Percentiles rank a stretch among this genome's conserved stretches.
Evolutionary conservation across 2,888 invertebrate genomes (phyloP).

Genomic region (Melanargia galathea): DNA sequence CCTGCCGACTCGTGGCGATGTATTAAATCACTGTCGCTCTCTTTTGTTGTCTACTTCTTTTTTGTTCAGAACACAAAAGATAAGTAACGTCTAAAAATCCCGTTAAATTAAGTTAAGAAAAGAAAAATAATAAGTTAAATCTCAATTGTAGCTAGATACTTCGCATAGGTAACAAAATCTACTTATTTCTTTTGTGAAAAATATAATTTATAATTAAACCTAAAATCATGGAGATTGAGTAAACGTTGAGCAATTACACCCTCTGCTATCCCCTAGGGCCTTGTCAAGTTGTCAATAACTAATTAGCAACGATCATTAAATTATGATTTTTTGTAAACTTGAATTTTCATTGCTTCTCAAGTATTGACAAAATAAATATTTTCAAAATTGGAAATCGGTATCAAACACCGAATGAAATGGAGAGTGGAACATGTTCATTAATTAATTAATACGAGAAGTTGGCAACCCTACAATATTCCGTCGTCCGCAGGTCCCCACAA

Average conservation of each 20-base stretch:
- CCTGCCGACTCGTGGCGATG: conserved; percentile 63
- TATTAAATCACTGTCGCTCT: conserved; percentile 44
- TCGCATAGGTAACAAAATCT: background rate
- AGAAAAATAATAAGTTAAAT: background rate
- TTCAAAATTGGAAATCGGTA: background rate
- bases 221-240: too few relatives aligned
- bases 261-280: too few relatives aligned
- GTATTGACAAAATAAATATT: too few relatives aligned
- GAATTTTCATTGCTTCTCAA: too few relatives aligned
- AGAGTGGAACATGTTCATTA: too few relatives aligned
- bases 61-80: conserved; percentile 14
- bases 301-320: too few relatives aligned
- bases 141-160: background rate
- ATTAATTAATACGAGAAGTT: background rate
- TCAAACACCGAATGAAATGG: background rate
- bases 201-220: background rate
- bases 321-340: too few relatives aligned
- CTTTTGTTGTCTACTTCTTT: conserved; percentile 18
- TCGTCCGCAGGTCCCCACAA: conserved; percentile 58
- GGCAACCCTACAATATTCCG: conserved; percentile 56
- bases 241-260: too few relatives aligned
- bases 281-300: too few relatives aligned
- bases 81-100: conserved; percentile 4
- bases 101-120: background rate
- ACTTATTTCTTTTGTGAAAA: background rate